phyloP scores from a whole-genome alignment of 2,113 vertebrate species.

The Loxodonta africana region DNA sequence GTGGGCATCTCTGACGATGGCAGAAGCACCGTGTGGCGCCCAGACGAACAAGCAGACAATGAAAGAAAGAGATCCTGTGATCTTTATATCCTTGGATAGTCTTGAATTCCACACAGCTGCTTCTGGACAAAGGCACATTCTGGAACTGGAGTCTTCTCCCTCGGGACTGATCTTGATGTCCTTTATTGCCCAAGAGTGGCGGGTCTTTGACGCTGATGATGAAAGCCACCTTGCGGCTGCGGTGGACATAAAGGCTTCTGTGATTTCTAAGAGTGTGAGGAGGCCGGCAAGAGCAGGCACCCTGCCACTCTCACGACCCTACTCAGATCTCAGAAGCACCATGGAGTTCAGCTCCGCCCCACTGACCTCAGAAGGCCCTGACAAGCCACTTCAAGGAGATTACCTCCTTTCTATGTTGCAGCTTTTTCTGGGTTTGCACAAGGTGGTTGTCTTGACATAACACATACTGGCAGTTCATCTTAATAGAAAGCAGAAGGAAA shows the following conservation, averaged over 20 bases:
- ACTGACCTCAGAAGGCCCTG: slow-evolving; percentile 62
- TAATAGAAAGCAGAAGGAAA: slow-evolving; percentile 76
- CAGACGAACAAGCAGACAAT: slow-evolving; percentile 79
- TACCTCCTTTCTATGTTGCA: slow-evolving; percentile 52
- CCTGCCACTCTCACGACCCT: slow-evolving; percentile 44
- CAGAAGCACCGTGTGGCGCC: slow-evolving; percentile 75
- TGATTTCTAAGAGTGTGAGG: slow-evolving; percentile 64
- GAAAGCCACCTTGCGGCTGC: slow-evolving; percentile 75
- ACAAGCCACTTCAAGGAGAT: slow-evolving; percentile 79
- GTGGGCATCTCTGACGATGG: slow-evolving; percentile 70
- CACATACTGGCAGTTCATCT: slow-evolving; percentile 82
- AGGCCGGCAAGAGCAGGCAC: slow-evolving; percentile 59
- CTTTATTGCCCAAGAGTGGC: slow-evolving; percentile 77
- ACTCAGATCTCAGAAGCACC: slow-evolving; percentile 68
- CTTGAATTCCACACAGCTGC: slow-evolving; percentile 83
- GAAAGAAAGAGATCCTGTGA: slow-evolving; percentile 82
- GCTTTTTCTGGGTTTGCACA: slow-evolving; percentile 81
- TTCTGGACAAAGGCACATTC: slow-evolving; percentile 81
- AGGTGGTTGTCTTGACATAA: slow-evolving; percentile 79
- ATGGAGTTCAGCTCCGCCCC: slow-evolving; percentile 50
- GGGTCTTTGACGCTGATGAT: slow-evolving; percentile 77
- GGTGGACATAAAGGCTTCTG: slow-evolving; percentile 71
- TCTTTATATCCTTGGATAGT: slow-evolving; percentile 83
- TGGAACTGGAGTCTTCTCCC: slow-evolving; percentile 84
- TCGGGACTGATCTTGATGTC: slow-evolving; percentile 78